These are phyloP conservation scores for Melanophora roralis DNA, from an alignment of 2,888 invertebrate species.

Conservation along the genomic window DNA sequence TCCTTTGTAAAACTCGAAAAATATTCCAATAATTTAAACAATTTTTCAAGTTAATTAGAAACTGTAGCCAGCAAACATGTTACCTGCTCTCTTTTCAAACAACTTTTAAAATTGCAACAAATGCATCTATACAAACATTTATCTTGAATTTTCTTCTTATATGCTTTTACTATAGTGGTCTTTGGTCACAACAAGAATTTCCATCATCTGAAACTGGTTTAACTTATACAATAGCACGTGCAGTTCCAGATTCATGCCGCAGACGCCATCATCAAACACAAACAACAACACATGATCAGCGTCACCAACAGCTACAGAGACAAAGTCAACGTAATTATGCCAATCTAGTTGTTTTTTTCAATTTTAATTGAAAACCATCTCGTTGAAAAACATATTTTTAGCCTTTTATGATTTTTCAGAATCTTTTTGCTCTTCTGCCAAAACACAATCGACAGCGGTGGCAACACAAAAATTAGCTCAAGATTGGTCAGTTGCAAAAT, in stretches of 20 bases:
- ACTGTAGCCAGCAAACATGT: slow-evolving; percentile 28
- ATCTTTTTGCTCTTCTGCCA: slow-evolving; percentile 72
- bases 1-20: slow-evolving; percentile 30
- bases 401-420: slow-evolving; percentile 18
- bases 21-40: slow-evolving; percentile 59
- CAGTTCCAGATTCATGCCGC: slow-evolving; percentile 69
- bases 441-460: slow-evolving; percentile 73
- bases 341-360: neutral
- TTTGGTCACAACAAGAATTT: slow-evolving; percentile 75
- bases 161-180: slow-evolving; percentile 61
- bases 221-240: slow-evolving; percentile 74
- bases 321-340: slow-evolving; percentile 66
- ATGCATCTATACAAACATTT: no score
- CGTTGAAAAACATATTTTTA: slow-evolving; percentile 67
- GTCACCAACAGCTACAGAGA: slow-evolving; percentile 67
- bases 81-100: neutral
- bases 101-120: neutral
- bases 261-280: slow-evolving; percentile 67
- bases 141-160: slow-evolving; percentile 8
- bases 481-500: slow-evolving; percentile 62
- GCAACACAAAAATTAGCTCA: slow-evolving; percentile 72
- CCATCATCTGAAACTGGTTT: slow-evolving; percentile 75
- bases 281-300: slow-evolving; percentile 64
- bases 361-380: slow-evolving; percentile 62
- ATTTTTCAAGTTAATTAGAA: slow-evolving; percentile 41